Evolutionary conservation across 2,113 vertebrate species (phyloP), one percentile per base, ranked within the genome.

Genomic region (Larimichthys crocea): DNA sequence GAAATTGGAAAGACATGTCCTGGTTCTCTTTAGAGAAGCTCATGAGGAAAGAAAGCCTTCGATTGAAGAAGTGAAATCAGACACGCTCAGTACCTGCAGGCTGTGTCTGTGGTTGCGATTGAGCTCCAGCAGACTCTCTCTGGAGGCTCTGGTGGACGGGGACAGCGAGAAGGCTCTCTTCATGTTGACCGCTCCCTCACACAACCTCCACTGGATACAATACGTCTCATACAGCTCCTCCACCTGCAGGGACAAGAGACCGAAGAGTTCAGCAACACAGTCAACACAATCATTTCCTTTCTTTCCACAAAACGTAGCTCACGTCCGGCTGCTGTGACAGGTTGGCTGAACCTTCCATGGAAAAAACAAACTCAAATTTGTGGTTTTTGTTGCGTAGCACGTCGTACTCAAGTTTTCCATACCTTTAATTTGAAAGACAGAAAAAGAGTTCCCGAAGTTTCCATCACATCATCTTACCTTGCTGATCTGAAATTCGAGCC

Each of bases 201-300:
- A 94, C 68, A 99, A 91, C 48, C 97, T 93, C 95, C 97, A 97
- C 93, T 98, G 98, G 86, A 99, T 94, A 49, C 97, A 97, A 12
- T 99, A 99, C 0, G 95, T 95, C 90, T 99, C 98, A 17, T 97
- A 97, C n/a, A 99, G 94, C 82, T 99, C 98, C 17, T 99, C 98
- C 42, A 99, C 97, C 98, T 99, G 83, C 56, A 52, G 20, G 83
- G 0, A 57, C 14, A 20, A n/a, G 15, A 12, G 1, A n/a, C 35
- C 19, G 8, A n/a, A 29, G 12, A 9, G n/a, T 24, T 48, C 22
- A 19, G 63, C 8, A 10, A 49, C 22, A 50, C 44, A 17, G 2
- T 5, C 24, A 6, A 10, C 20, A 42, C 17, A 31, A 8, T 19
- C 1, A 31, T 26, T 3, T 17, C 5, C 44, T 4, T 48, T 49